Evolutionary conservation across 2,888 invertebrate species (phyloP), one percentile per base, ranked within the genome.

Genomic region (Eupithecia abbreviata): DNA sequence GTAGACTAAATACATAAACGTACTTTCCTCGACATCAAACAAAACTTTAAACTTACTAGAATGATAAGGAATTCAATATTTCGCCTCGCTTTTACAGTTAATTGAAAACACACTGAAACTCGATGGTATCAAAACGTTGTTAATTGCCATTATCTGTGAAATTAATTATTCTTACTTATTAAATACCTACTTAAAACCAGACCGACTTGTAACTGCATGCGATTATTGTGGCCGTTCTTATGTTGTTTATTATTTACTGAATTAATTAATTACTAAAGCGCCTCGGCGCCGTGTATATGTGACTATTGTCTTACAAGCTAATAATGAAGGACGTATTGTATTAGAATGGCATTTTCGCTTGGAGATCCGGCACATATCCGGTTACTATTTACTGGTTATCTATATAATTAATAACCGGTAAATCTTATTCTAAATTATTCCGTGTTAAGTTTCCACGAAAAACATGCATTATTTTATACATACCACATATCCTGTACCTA

Each of bases 341-440:
- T 66, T 66, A 66, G 66, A 42, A 42, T 42, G 42, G 66, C 66
- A 41, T 66, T 42, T 66, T 42, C 15, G 66, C 7, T 42, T 66
- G 42, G n/a, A 65, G 30, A 66, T 66, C 66, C 66, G 66, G 66
- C 30, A 30, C 30, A 30, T 66, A 65, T 58, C 58, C 58, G 58
- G 58, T 58, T 58, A 58, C 58, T 30, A 30, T 30, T 30, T 30
- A 30, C 30, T 30, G 30, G 30, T 30, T 30, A 30, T 30, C 30
- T 30, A 30, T 30, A 9, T 55, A n/a, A n/a, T n/a, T n/a, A 55
- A 55, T 6, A 55, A 55, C 9, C 55, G 55, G 6, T 18, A 55
- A n/a, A n/a, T 55, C 51, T n/a, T 58, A 58, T 58, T 15, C n/a
- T 51, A 51, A n/a, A 18, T n/a, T 9, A 18, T 58, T 62, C 62